Percentiles rank a stretch among this genome's conserved stretches.
These are phyloP conservation scores for Chelon labrosus DNA, from an alignment of 2,797 vertebrate genomes.

Conservation along the genomic window DNA sequence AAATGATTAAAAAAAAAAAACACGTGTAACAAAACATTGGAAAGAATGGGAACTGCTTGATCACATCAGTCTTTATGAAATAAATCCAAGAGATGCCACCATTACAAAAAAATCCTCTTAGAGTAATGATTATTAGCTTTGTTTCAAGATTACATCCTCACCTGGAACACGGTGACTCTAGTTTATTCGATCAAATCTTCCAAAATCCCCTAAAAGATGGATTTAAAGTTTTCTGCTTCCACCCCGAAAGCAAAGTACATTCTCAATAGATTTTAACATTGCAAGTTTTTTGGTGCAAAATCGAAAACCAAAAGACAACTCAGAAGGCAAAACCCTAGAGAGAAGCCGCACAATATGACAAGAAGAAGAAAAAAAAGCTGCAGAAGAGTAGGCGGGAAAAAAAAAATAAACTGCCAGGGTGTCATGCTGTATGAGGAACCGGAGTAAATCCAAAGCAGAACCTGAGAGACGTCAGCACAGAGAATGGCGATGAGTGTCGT, in stretches of 20 bases:
- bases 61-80: not conserved
- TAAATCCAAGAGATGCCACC: not conserved
- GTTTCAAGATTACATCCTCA: not conserved
- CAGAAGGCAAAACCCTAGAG: not conserved
- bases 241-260: not conserved
- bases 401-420: constrained; percentile 2
- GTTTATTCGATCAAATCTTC: constrained; percentile 14
- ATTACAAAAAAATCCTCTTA: not conserved
- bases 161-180: constrained; percentile 1
- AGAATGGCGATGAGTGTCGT: constrained; percentile 7
- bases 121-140: not conserved
- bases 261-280: constrained; percentile 1
- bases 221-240: not conserved
- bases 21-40: not conserved
- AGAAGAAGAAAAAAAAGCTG: constrained; percentile 21
- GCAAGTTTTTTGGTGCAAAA: not conserved
- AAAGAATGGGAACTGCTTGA: not conserved
- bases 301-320: not conserved
- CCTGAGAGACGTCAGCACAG: constrained; percentile 12
- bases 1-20: not conserved
- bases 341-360: constrained; percentile 3
- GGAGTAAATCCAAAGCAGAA: constrained; percentile 18
- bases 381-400: constrained; percentile 11
- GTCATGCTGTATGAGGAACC: constrained; percentile 9
- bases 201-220: not conserved